Percentiles rank a stretch among this genome's conserved stretches.
phyloP scores from a whole-genome alignment of 2,888 invertebrate genomes.

The Papilio gigon region DNA sequence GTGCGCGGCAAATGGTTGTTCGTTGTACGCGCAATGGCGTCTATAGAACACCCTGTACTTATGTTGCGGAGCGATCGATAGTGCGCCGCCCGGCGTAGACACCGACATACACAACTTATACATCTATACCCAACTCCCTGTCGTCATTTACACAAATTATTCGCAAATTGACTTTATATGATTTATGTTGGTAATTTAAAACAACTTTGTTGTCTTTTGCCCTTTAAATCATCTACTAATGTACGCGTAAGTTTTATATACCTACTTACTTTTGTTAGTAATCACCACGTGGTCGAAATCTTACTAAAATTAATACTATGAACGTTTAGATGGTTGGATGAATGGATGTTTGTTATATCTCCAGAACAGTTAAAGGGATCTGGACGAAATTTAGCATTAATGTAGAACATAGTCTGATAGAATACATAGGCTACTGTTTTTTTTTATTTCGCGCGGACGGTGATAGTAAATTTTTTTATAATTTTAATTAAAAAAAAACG shows the following conservation, averaged over 20 bases:
- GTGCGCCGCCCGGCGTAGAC: slow-evolving; percentile 23
- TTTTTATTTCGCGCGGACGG: too few relatives aligned
- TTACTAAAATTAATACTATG: background rate
- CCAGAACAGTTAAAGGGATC: too few relatives aligned
- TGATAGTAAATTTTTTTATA: too few relatives aligned
- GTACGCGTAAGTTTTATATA: too few relatives aligned
- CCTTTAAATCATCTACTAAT: background rate
- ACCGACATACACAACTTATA: slow-evolving; percentile 6
- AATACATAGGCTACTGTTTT: too few relatives aligned
- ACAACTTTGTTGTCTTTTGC: slow-evolving; percentile 19
- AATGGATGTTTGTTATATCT: too few relatives aligned
- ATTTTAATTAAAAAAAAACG: too few relatives aligned
- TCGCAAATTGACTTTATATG: slow-evolving; percentile 21
- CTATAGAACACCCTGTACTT: slow-evolving; percentile 19
- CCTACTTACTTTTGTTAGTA: background rate
- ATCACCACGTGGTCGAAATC: background rate
- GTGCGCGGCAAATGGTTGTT: slow-evolving; percentile 28
- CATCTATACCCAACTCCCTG: background rate
- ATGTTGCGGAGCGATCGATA: slow-evolving; percentile 25
- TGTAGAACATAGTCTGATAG: too few relatives aligned
- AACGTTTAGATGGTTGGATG: too few relatives aligned
- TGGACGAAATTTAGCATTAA: too few relatives aligned
- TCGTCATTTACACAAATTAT: slow-evolving; percentile 23
- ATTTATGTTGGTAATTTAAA: slow-evolving; percentile 20
- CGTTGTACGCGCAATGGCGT: slow-evolving; percentile 26